Percentiles rank a stretch among this genome's conserved stretches.
These are phyloP conservation scores for Tamandua tetradactyla DNA, from an alignment of 2,797 vertebrate species.

Conservation along the genomic window DNA sequence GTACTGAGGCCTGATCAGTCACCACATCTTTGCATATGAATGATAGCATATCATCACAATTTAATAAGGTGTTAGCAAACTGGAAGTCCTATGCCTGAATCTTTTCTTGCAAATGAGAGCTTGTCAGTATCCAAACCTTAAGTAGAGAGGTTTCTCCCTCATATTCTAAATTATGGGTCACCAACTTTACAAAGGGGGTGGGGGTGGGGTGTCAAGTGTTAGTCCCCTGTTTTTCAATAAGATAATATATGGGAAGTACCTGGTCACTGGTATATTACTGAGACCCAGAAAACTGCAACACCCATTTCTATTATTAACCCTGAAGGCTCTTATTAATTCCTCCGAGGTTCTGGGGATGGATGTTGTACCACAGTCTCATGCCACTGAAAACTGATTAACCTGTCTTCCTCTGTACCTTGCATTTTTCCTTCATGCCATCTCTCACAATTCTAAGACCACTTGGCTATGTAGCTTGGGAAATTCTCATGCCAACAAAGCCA, in stretches of 20 bases:
- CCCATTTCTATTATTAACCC: neutral
- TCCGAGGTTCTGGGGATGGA: neutral
- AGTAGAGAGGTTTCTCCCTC: neutral
- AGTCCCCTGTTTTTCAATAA: neutral
- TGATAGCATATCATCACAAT: neutral
- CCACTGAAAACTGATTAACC: neutral
- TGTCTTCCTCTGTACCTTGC: neutral
- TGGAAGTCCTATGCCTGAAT: neutral
- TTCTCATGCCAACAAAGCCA: neutral
- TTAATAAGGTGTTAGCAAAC: neutral
- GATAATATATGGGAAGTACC: neutral
- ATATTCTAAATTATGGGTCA: neutral
- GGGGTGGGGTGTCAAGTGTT: neutral
- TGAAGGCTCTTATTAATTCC: neutral
- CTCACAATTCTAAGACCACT: neutral
- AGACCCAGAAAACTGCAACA: neutral
- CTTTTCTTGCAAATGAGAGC: neutral
- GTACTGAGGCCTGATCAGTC: neutral
- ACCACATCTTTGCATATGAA: neutral
- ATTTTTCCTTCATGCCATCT: neutral
- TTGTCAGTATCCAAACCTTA: neutral
- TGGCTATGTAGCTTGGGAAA: neutral
- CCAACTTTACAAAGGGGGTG: conserved; percentile 2
- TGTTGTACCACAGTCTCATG: neutral
- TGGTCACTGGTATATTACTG: neutral